phyloP scores from a whole-genome alignment of 1,140 invertebrate genomes.

The Caerostris darwini region DNA sequence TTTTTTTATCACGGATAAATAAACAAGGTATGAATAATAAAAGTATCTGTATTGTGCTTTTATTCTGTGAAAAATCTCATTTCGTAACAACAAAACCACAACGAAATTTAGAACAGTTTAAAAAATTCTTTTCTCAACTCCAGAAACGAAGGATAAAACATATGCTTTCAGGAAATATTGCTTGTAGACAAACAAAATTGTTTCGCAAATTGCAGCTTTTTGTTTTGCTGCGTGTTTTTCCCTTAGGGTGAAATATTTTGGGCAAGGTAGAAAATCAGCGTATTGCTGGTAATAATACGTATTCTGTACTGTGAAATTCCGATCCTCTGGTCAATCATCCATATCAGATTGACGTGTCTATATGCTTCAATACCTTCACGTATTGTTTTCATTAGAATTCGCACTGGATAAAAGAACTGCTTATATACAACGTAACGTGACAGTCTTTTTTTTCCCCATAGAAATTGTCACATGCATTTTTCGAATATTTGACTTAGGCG shows the following conservation, averaged over 20 bases:
- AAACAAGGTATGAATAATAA: too few relatives aligned
- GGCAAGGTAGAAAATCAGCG: not conserved
- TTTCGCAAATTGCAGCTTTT: constrained; percentile 7
- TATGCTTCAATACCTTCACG: not conserved
- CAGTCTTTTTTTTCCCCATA: not conserved
- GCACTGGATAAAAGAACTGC: not conserved
- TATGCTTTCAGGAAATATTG: not conserved
- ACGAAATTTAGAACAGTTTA: constrained; percentile 25
- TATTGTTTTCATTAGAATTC: not conserved
- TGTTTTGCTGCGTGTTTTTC: not conserved
- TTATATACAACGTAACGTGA: not conserved
- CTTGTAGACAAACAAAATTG: not conserved
- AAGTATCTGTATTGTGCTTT: not conserved
- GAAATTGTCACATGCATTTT: not conserved
- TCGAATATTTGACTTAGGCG: not conserved
- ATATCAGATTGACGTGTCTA: not conserved
- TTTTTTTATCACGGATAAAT: not conserved
- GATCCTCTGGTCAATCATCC: not conserved
- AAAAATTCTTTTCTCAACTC: not conserved
- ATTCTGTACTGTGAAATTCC: not conserved
- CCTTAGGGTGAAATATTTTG: constrained; percentile 1
- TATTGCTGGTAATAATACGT: not conserved
- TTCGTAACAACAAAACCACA: constrained; percentile 14
- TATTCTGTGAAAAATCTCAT: not conserved
- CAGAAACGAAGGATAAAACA: constrained; percentile 1